Conservation (phyloP, 2,797 vertebrate genomes). For the Cyclopterus lumpus region DNA sequence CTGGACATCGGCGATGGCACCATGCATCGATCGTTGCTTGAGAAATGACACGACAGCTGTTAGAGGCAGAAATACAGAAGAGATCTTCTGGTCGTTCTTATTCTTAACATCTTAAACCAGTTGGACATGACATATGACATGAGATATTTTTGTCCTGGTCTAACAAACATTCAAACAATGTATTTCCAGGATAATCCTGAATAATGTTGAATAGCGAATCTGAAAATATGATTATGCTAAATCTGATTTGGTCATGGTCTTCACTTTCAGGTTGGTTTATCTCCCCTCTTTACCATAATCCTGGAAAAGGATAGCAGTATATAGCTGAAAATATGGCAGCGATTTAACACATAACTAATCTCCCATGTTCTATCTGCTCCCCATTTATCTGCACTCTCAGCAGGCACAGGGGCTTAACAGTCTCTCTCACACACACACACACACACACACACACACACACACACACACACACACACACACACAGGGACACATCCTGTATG, state of each 20-base stretch:
- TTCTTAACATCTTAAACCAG: not conserved
- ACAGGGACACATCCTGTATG: slow-evolving; percentile 8
- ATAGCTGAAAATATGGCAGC: slow-evolving; percentile 38
- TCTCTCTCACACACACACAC: slow-evolving; percentile 12
- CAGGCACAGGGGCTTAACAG: slow-evolving; percentile 45
- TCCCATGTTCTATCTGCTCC: slow-evolving; percentile 41
- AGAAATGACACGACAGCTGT: slow-evolving; percentile 36
- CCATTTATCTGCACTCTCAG: slow-evolving; percentile 45
- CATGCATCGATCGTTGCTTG: slow-evolving; percentile 53
- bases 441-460: slow-evolving; percentile 3
- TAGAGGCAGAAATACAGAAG: not conserved
- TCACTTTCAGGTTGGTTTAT: slow-evolving; percentile 54
- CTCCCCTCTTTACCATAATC: slow-evolving; percentile 45
- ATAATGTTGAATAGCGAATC: slow-evolving; percentile 47
- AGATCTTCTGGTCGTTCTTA: not conserved
- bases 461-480: slow-evolving; percentile 11
- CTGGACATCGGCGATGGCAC: slow-evolving; percentile 22
- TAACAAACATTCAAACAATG: slow-evolving; percentile 21
- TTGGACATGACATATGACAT: not conserved
- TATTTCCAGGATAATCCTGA: slow-evolving; percentile 33
- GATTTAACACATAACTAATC: slow-evolving; percentile 59
- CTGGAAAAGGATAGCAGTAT: slow-evolving; percentile 34
- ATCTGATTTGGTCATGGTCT: slow-evolving; percentile 55
- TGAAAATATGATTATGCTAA: slow-evolving; percentile 51
- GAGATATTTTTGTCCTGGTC: slow-evolving; percentile 2